phyloP scores from a whole-genome alignment of 2,888 invertebrate genomes.

The Amiota minor region DNA sequence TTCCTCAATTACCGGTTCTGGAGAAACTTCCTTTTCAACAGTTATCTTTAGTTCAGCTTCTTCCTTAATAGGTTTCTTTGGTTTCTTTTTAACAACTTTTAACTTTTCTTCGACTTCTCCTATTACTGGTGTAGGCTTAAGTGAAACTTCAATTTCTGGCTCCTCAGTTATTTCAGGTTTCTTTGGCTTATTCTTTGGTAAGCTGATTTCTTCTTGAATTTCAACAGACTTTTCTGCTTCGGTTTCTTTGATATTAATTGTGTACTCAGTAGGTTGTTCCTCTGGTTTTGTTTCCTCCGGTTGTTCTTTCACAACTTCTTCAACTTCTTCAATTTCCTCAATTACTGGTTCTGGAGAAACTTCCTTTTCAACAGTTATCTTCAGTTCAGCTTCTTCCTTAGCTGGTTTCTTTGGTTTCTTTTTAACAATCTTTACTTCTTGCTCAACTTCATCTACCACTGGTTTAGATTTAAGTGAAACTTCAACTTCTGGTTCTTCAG shows the following conservation, averaged over 20 bases:
- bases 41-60: slow-evolving; percentile 63
- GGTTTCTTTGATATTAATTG: slow-evolving; percentile 49
- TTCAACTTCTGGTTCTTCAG: slow-evolving; percentile 46
- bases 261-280: slow-evolving; percentile 47
- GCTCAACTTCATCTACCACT: slow-evolving; percentile 50
- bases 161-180: slow-evolving; percentile 51
- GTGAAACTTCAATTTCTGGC: slow-evolving; percentile 39
- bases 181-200: slow-evolving; percentile 53
- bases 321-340: slow-evolving; percentile 56
- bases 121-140: slow-evolving; percentile 40
- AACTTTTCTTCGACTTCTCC: slow-evolving; percentile 57
- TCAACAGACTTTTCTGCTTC: slow-evolving; percentile 43
- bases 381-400: slow-evolving; percentile 63
- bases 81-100: slow-evolving; percentile 62
- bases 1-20: slow-evolving; percentile 53
- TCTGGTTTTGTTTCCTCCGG: not conserved
- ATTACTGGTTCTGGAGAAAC: slow-evolving; percentile 51
- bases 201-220: slow-evolving; percentile 64
- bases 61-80: slow-evolving; percentile 61
- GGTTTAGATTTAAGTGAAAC: slow-evolving; percentile 39
- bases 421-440: slow-evolving; percentile 60
- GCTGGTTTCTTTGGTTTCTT: slow-evolving; percentile 64
- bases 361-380: slow-evolving; percentile 65
- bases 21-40: slow-evolving; percentile 60
- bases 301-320: slow-evolving; percentile 45